Percentiles rank a stretch among this genome's conserved stretches.
Evolutionary conservation across 23 tunicate species (phyloP).

Genomic region (Oikopleura dioica): DNA sequence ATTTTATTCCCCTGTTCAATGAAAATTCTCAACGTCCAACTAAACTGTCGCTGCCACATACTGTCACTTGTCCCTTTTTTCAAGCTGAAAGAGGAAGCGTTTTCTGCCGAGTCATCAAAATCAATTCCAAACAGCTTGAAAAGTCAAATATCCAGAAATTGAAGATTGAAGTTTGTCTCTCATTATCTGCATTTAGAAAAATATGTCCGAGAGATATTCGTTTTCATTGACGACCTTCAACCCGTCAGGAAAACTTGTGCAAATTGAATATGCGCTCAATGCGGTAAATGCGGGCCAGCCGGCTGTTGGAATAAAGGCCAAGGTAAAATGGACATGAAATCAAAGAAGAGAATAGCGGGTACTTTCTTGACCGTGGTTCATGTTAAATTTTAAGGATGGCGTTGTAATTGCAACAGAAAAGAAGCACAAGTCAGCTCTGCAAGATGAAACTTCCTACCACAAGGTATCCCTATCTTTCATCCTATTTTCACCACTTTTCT

Average conservation of each 20-base stretch:
- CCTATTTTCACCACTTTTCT: background rate
- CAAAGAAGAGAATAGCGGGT: too few relatives aligned
- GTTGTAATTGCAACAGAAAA: constrained; percentile 97
- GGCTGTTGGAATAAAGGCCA: constrained; percentile 90
- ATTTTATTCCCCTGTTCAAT: background rate
- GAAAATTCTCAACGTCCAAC: too few relatives aligned
- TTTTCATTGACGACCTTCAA: constrained; percentile 92
- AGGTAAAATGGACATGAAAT: too few relatives aligned
- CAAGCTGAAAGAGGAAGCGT: too few relatives aligned
- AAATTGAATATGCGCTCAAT: constrained; percentile 95
- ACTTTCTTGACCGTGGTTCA: too few relatives aligned
- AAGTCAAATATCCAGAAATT: too few relatives aligned
- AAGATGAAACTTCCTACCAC: constrained; percentile 72
- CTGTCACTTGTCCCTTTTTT: background rate
- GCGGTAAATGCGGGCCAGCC: constrained; percentile 97
- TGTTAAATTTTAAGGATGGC: too few relatives aligned
- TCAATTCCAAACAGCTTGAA: too few relatives aligned
- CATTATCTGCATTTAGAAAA: too few relatives aligned
- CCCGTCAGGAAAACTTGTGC: constrained; percentile 92
- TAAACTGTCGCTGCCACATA: too few relatives aligned
- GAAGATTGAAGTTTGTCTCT: too few relatives aligned
- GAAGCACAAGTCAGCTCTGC: constrained; percentile 75
- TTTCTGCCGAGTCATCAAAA: too few relatives aligned
- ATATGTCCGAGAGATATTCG: constrained; percentile 82
- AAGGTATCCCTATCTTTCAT: constrained; percentile 16